Percentiles rank a stretch among this genome's conserved stretches.
phyloP scores from a whole-genome alignment of 2,113 vertebrate genomes.

The Orientallactaga bullata region DNA sequence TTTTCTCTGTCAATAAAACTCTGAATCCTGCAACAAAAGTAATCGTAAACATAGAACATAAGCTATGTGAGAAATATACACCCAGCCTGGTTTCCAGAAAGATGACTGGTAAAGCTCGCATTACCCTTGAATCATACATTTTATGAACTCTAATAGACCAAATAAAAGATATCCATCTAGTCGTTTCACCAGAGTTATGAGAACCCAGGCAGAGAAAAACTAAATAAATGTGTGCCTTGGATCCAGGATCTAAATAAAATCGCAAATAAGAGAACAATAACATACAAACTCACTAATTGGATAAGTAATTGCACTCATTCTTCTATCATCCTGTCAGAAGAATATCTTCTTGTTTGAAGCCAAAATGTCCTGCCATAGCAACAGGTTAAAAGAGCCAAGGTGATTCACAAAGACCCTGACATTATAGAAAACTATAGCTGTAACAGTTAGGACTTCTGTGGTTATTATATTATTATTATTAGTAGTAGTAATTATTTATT shows the following conservation, averaged over 20 bases:
- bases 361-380: not conserved
- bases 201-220: not conserved
- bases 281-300: not conserved
- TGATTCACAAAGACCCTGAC: not conserved
- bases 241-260: slow-evolving; percentile 16
- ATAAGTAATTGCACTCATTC: not conserved
- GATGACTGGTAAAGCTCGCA: not conserved
- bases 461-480: too few relatives aligned
- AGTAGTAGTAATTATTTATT: too few relatives aligned
- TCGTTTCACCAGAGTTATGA: not conserved
- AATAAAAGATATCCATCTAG: slow-evolving; percentile 43
- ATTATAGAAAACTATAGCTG: not conserved
- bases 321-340: not conserved
- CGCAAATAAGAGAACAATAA: slow-evolving; percentile 40
- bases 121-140: not conserved
- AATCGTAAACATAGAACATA: slow-evolving; percentile 21
- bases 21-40: not conserved
- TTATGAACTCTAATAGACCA: slow-evolving; percentile 24
- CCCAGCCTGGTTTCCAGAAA: not conserved
- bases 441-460: not conserved
- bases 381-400: not conserved
- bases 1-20: slow-evolving; percentile 49
- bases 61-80: slow-evolving; percentile 41
- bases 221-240: not conserved
- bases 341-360: not conserved